Evolutionary conservation across 2,888 invertebrate species (phyloP).

Genomic region (Trissoscelio sp.): DNA sequence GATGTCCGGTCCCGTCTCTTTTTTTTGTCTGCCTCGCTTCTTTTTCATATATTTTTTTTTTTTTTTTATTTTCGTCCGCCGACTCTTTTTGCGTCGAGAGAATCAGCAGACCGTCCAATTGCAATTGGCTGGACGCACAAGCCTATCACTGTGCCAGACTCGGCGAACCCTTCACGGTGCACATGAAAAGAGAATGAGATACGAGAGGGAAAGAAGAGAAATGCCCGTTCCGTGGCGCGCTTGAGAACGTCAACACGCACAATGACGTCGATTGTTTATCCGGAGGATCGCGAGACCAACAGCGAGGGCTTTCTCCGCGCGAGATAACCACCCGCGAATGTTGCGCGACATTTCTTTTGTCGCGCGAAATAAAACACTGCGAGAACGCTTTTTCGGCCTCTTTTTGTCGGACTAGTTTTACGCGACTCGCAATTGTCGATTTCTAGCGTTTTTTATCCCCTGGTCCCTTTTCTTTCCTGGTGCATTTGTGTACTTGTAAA

Average conservation of each 20-base stretch:
- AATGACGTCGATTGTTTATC: constrained; percentile 68
- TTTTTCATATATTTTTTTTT: constrained; percentile 8
- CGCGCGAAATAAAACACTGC: constrained; percentile 49
- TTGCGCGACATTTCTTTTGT: constrained; percentile 67
- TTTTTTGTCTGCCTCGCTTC: no score
- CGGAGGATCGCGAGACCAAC: constrained; percentile 40
- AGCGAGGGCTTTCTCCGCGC: constrained; percentile 46
- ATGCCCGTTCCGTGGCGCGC: constrained; percentile 29
- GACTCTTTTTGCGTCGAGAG: constrained; percentile 33
- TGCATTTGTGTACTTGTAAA: no score
- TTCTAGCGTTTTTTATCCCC: no score
- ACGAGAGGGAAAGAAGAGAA: constrained; percentile 59
- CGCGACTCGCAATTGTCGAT: constrained; percentile 41
- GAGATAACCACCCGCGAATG: constrained; percentile 65
- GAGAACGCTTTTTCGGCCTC: constrained; percentile 24
- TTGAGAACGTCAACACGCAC: constrained; percentile 60
- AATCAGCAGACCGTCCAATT: constrained; percentile 66
- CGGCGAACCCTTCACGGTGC: constrained; percentile 52
- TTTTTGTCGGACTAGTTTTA: constrained; percentile 40
- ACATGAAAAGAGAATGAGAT: constrained; percentile 63
- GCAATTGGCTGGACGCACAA: constrained; percentile 66
- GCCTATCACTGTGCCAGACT: constrained; percentile 60
- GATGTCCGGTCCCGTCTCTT: neutral
- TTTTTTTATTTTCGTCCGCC: no score
- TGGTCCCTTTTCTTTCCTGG: no score